A percentile compares a stretch with the other conserved stretches of the same genome.
Conservation (phyloP, 2,888 invertebrate species). For the Hedya salicella region DNA sequence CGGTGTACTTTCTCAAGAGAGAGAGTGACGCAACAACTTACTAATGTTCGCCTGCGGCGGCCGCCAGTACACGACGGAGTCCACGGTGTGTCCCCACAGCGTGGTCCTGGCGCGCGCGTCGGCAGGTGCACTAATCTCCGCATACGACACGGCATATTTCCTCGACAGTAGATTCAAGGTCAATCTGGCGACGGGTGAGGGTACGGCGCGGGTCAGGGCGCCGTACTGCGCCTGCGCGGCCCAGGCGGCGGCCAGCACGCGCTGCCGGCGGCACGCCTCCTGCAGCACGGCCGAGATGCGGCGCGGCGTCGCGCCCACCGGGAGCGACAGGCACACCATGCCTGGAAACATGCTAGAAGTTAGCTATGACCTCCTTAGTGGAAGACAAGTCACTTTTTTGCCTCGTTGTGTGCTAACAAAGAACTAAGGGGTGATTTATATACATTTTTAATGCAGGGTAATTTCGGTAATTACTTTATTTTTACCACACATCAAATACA, state of each 20-base stretch:
- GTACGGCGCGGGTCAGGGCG: slow-evolving; percentile 86
- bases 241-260: slow-evolving; percentile 83
- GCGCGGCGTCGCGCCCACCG: slow-evolving; percentile 79
- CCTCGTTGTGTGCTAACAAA: too few species aligned
- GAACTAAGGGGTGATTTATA: too few species aligned
- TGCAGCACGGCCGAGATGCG: slow-evolving; percentile 68
- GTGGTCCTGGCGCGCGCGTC: slow-evolving; percentile 78
- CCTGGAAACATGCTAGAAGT: slow-evolving; percentile 61
- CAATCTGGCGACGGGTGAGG: slow-evolving; percentile 79
- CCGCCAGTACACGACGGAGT: slow-evolving; percentile 88
- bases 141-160: slow-evolving; percentile 87
- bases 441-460: too few species aligned
- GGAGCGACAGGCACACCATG: slow-evolving; percentile 87
- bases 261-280: slow-evolving; percentile 74
- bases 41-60: slow-evolving; percentile 91
- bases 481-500: too few species aligned
- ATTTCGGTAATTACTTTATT: too few species aligned
- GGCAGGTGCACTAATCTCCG: slow-evolving; percentile 81
- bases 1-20: too few species aligned
- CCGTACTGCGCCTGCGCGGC: slow-evolving; percentile 78
- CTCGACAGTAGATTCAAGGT: slow-evolving; percentile 87
- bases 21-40: slow-evolving; percentile 68
- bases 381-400: too few species aligned
- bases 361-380: too few species aligned
- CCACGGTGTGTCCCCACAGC: slow-evolving; percentile 87